A percentile compares a stretch with the other conserved stretches of the same genome.
Conservation (phyloP, 2,113 vertebrate species). For the Poicephalus meyeri region DNA sequence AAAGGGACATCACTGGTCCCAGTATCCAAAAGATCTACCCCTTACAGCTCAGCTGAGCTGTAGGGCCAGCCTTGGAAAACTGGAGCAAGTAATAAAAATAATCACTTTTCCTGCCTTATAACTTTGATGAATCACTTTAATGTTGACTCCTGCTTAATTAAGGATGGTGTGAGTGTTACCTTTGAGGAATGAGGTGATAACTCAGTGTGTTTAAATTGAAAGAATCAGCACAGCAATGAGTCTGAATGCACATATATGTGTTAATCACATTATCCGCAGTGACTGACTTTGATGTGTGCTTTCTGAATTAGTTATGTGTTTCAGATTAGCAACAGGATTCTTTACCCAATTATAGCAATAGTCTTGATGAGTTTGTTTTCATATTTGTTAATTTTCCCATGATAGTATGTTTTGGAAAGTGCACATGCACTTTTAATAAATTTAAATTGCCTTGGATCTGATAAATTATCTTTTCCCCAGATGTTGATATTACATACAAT, state of each 20-base stretch:
- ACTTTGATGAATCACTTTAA: neutral
- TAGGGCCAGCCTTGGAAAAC: neutral
- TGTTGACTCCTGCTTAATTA: conserved; percentile 4
- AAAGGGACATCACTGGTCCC: neutral
- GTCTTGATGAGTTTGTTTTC: conserved; percentile 22
- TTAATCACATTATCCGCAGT: neutral
- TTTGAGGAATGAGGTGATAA: neutral
- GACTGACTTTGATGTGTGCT: neutral
- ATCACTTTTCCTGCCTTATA: neutral
- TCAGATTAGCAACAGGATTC: neutral
- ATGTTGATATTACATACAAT: neutral
- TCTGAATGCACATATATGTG: neutral
- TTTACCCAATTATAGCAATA: conserved; percentile 16
- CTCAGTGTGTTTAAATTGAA: neutral
- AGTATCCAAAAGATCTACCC: neutral
- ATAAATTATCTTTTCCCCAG: neutral
- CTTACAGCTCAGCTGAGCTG: neutral
- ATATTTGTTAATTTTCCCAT: conserved; percentile 9
- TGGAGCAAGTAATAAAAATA: neutral
- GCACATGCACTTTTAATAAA: conserved; percentile 12
- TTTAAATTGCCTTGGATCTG: neutral
- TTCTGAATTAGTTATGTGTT: conserved; percentile 10
- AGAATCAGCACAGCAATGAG: neutral
- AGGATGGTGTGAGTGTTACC: neutral
- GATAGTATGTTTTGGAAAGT: neutral